Base-by-base conservation (phyloP, 1,140 invertebrate genomes). In the Tetragonula clypearis region DNA sequence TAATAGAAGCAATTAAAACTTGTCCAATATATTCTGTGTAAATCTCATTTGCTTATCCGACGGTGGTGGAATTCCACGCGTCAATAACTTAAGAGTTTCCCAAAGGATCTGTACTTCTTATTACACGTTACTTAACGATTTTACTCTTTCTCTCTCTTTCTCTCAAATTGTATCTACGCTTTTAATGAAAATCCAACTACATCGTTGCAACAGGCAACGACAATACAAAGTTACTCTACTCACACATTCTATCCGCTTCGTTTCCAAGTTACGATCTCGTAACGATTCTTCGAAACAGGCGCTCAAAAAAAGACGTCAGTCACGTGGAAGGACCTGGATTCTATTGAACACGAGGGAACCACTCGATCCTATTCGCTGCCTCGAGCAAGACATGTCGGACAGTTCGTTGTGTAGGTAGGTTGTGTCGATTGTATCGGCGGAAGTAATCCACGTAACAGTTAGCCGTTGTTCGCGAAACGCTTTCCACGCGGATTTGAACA, bases 381-480 rank as follows among this genome's bases (percentile, higher is more conserved):
- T 30, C 41, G 2, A 71, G 17, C 9, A 23, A 53, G 17, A 3
- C 35, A 49, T 49, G 8, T 49, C 41, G 41, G 41, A 49, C 41
- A 49, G 6, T 49, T 49, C 41, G 41, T 9, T 30, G 19, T 35
- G 17, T 41, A 87, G 71, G 55, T 73, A 87, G 71, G 60, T 73
- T 86, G 73, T 75, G 49, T 71, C 58, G 68, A 85, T 14, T 55
- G 75, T 19, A 81, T 15, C 56, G 49, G 30, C 58, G 41, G 58
- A 41, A 35, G 78, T 73, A 82, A 88, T 80, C 65, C 35, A 74
- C 68, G 78, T 76, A 80, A 62, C 77, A 73, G 87, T 87, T 78
- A 85, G 68, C 30, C 58, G 75, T 81, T 68, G 56, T 65, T 41
- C 30, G 56, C 6, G 71, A 49, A 41, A 26, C 58, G 41, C 55